Base-by-base conservation (phyloP, 2,888 invertebrate genomes). In the Ormyrus thymus region DNA sequence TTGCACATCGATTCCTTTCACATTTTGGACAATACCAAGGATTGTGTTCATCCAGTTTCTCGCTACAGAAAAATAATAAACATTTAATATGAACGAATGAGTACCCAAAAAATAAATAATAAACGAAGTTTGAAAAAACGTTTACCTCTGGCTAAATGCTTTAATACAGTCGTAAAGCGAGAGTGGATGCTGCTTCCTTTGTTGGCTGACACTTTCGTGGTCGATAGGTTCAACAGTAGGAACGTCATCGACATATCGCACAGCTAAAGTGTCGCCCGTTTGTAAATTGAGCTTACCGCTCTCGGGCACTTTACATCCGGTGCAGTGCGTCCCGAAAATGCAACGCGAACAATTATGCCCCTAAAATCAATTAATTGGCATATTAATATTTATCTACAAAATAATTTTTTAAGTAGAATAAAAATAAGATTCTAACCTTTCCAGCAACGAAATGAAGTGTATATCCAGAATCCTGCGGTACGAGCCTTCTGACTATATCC, bases 21-120 rank as follows among this genome's bases (percentile, higher is more conserved):
- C 93, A 94, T 78, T 90, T 90, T 1, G 93, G 93, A 87, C 94
- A 93, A 87, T 91, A 93, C 93, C 94, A 94, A 5, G 93, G 93
- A 87, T 93, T 93, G 84, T 93, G 92, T 83, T 93, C 92, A 86
- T 93, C 93, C 84, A 94, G 87, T 59, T 91, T 91, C 88, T 94
- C 94, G 86, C 93, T 94, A 86, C 46, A 88, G 87, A 70, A 72
- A 55, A 15, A 64, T 45, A 43, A 59, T 50, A n/a, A 61, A 46
- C 6, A 50, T 69, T 43, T 29, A 45, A 15, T 59, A 6, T 58
- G n/a, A 53, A 15, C 9, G 68, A 45, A 79, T 72, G 13, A 51
- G 13, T 50, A 72, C 7, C 1, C 15, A 53, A 53, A 7, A 55
- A 46, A 78, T 65, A 43, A 58, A 13, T 2, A 64, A 48, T 55